phyloP scores from a whole-genome alignment of 2,888 invertebrate genomes.

The Aleiodes alternator region DNA sequence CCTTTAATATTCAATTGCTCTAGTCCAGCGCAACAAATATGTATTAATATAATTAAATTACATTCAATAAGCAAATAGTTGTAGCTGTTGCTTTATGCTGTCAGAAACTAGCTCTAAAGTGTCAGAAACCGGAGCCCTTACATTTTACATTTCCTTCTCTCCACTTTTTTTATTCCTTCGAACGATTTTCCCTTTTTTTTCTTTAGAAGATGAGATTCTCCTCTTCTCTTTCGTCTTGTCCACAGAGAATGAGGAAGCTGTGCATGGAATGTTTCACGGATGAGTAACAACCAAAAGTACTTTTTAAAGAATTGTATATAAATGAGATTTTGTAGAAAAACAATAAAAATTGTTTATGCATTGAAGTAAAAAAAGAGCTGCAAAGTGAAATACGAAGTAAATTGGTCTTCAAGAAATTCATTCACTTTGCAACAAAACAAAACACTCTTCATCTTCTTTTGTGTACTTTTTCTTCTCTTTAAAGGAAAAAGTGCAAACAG shows the following conservation, averaged over 20 bases:
- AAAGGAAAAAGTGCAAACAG: background rate
- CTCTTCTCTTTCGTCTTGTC: constrained; percentile 21
- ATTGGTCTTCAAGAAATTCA: constrained; percentile 8
- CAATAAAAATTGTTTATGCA: constrained; percentile 9
- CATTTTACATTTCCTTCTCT: too few relatives aligned
- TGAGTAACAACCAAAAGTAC: constrained; percentile 26
- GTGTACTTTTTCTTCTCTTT: background rate
- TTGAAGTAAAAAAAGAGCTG: background rate
- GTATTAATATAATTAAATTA: too few relatives aligned
- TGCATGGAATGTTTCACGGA: constrained; percentile 34
- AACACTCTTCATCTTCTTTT: constrained; percentile 5
- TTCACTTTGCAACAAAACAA: background rate
- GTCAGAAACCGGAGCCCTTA: too few relatives aligned
- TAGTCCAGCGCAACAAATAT: too few relatives aligned
- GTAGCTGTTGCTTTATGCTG: too few relatives aligned
- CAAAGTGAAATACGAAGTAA: background rate
- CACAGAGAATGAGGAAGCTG: constrained; percentile 33
- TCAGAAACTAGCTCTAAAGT: too few relatives aligned
- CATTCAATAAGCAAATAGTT: too few relatives aligned
- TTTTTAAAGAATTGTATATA: constrained; percentile 13
- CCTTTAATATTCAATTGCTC: too few relatives aligned
- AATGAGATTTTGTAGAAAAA: constrained; percentile 23
- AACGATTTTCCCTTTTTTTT: too few relatives aligned
- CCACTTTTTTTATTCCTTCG: too few relatives aligned
- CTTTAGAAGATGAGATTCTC: background rate